These are phyloP conservation scores for Bucorvus abyssinicus DNA, from an alignment of 2,797 vertebrate genomes.

Conservation along the genomic window DNA sequence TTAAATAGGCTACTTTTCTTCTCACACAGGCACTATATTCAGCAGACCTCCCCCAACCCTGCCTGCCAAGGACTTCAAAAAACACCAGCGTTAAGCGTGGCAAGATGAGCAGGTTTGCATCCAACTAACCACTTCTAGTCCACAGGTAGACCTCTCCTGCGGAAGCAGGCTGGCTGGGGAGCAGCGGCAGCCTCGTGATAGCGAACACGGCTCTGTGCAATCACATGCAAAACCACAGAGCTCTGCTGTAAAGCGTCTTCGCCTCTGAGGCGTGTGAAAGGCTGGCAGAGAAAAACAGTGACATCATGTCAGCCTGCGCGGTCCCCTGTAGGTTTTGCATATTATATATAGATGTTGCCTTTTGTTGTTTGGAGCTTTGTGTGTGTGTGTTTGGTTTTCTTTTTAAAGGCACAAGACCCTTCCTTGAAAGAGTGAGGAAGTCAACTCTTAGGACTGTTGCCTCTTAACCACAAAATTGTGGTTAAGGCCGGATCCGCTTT, in stretches of 20 bases:
- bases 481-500: not conserved
- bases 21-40: not conserved
- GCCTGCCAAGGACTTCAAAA: constrained; percentile 24
- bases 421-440: not conserved
- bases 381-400: not conserved
- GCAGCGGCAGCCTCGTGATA: not conserved
- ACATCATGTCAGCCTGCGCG: constrained; percentile 33
- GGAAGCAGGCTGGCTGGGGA: not conserved
- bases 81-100: not conserved
- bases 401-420: constrained; percentile 37
- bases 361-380: not conserved
- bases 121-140: not conserved
- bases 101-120: not conserved
- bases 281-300: constrained; percentile 53
- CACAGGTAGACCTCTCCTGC: not conserved
- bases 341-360: constrained; percentile 33
- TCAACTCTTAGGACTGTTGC: not conserved
- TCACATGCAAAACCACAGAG: not conserved
- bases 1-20: constrained; percentile 62
- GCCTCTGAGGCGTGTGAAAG: constrained; percentile 32
- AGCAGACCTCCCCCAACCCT: constrained; percentile 41
- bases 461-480: not conserved
- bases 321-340: constrained; percentile 36
- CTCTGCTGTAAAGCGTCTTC: not conserved
- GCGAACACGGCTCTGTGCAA: not conserved